phyloP scores from a whole-genome alignment of 2,797 vertebrate species.

The Erithacus rubecula region DNA sequence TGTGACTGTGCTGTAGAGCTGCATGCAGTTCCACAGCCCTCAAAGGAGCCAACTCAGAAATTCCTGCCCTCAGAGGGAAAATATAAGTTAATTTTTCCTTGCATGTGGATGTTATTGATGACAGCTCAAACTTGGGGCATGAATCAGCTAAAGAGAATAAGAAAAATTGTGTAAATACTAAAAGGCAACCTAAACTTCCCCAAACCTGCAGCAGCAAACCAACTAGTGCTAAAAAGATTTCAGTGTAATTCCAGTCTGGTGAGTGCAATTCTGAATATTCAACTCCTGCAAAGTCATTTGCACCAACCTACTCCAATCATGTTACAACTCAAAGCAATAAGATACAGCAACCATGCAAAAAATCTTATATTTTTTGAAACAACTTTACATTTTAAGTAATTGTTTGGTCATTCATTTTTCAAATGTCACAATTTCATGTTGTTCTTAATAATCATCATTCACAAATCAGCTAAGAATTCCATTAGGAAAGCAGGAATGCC shows the following conservation, averaged over 20 bases:
- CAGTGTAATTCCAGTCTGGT: background rate
- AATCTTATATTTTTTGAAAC: background rate
- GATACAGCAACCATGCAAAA: background rate
- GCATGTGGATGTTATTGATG: no score
- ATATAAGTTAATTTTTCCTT: background rate
- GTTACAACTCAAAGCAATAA: background rate
- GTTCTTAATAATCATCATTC: background rate
- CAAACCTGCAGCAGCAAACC: background rate
- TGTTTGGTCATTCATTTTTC: background rate
- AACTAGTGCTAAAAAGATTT: background rate
- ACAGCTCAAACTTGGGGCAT: background rate
- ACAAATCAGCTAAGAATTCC: background rate
- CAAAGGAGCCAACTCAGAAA: background rate
- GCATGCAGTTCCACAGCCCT: background rate
- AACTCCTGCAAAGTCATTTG: background rate
- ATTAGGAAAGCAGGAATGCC: background rate
- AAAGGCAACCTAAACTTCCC: background rate
- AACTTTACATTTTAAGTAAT: background rate
- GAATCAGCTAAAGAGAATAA: background rate
- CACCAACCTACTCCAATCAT: background rate
- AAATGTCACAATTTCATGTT: background rate
- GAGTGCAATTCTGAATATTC: background rate
- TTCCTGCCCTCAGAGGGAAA: background rate
- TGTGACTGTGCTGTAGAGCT: background rate
- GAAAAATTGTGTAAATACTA: accelerated